Percentiles rank a stretch among this genome's conserved stretches.
These are phyloP conservation scores for Xenopus laevis DNA, from an alignment of 2,113 vertebrate genomes.

Conservation along the genomic window DNA sequence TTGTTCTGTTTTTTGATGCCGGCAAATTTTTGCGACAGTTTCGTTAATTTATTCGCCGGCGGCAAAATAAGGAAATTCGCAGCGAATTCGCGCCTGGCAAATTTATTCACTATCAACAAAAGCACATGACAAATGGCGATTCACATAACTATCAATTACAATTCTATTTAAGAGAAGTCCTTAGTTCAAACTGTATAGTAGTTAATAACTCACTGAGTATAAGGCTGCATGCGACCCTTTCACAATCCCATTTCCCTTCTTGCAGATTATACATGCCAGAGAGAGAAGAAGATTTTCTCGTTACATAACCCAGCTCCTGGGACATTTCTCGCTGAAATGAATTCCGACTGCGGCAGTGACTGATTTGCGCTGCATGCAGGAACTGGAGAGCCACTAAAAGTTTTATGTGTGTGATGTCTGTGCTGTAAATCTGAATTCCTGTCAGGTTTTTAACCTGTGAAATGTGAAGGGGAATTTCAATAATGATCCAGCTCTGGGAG, in stretches of 20 bases:
- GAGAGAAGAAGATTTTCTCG: neutral
- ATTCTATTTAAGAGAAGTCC: neutral
- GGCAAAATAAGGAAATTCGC: no score
- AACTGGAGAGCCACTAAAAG: constrained; percentile 3
- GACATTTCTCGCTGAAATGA: neutral
- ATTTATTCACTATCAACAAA: no score
- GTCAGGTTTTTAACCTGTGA: constrained; percentile 30
- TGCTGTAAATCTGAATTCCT: constrained; percentile 31
- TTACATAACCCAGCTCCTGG: neutral
- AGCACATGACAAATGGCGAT: neutral
- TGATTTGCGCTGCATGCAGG: neutral
- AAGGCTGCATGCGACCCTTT: neutral
- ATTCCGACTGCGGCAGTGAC: neutral
- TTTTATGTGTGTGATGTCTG: constrained; percentile 21
- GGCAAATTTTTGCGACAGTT: no score
- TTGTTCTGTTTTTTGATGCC: no score
- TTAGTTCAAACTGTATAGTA: neutral
- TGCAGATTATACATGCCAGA: neutral
- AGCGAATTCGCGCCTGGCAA: no score
- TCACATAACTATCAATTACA: neutral
- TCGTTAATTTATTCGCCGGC: no score
- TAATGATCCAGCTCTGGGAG: constrained; percentile 17
- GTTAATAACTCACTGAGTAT: constrained; percentile 1
- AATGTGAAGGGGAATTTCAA: constrained; percentile 33
- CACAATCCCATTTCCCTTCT: neutral